Evolutionary conservation across 2,113 vertebrate species (phyloP), one percentile per base, ranked within the genome.

Genomic region (Saguinus imperator): DNA sequence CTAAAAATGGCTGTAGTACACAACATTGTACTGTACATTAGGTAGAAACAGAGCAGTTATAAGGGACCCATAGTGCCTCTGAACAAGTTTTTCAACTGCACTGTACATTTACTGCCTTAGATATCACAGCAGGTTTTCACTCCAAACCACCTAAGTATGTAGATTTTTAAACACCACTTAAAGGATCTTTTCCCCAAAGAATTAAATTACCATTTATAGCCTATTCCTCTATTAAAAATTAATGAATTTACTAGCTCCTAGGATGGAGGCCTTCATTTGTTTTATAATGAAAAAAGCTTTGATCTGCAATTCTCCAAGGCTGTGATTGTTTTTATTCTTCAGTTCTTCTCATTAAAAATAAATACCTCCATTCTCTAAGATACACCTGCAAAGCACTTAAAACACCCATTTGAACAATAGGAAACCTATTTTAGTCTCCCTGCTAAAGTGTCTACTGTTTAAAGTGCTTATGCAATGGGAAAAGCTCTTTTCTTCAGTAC

Each of bases 281-380:
- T 98, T 98, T 97, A 98, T 97, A 98, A 98, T 97, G 98, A 98
- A 98, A 98, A 98, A 98, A 98, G 97, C 98, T 98, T 98, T 98
- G 98, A 98, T 98, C 98, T 97, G 92, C 98, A 98, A 95, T 98
- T 98, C 98, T 98, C 98, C 96, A 98, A 98, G 97, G 97, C 97
- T 97, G 96, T 96, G 93, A 97, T 84, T 97, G 96, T 98, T 98
- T 98, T 98, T 97, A 98, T 98, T 98, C 98, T 97, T 98, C 94
- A 96, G 97, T 97, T 98, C 98, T 97, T 98, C 98, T 98, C 98
- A 98, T 98, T 98, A 99, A 98, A 99, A 98, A 98, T 98, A 98
- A 99, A 98, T 97, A 97, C 96, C 93, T 97, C 95, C 96, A 97
- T 95, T 98, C 98, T 98, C 98, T 96, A 97, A 97, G 98, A 98